A percentile compares a stretch with the other conserved stretches of the same genome.
Conservation (phyloP, 2,888 invertebrate species). For the Cybosia mesomella region DNA sequence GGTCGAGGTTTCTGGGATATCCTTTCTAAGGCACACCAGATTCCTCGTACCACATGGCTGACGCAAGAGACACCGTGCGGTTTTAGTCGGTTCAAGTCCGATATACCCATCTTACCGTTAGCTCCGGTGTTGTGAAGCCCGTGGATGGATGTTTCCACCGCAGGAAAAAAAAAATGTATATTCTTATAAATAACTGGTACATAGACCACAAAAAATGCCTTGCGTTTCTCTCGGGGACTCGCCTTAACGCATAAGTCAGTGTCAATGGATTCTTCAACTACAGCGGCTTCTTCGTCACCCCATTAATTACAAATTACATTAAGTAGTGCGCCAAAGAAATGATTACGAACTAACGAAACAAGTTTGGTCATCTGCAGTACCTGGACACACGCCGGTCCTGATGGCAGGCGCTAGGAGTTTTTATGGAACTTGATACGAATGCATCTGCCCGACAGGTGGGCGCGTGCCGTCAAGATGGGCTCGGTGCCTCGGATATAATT, state of each 20-base stretch:
- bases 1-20: too few relatives aligned
- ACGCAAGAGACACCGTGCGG: too few relatives aligned
- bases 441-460: slow-evolving; percentile 61
- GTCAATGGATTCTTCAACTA: background rate
- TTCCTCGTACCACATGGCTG: too few relatives aligned
- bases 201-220: too few relatives aligned
- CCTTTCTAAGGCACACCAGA: too few relatives aligned
- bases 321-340: slow-evolving; percentile 12
- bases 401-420: slow-evolving; percentile 46
- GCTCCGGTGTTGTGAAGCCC: too few relatives aligned
- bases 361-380: slow-evolving; percentile 12
- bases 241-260: background rate
- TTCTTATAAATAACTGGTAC: too few relatives aligned
- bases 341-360: slow-evolving; percentile 13
- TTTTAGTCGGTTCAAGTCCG: too few relatives aligned
- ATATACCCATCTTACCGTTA: too few relatives aligned
- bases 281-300: slow-evolving; percentile 10
- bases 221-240: too few relatives aligned
- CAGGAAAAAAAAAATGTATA: too few relatives aligned
- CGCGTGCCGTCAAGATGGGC: slow-evolving; percentile 38
- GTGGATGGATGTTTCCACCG: too few relatives aligned
- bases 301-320: slow-evolving; percentile 15
- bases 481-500: slow-evolving; percentile 25
- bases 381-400: slow-evolving; percentile 22
- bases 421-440: slow-evolving; percentile 41